Evolutionary conservation across 2,113 vertebrate species (phyloP).

Genomic region (Chaetodon auriga): DNA sequence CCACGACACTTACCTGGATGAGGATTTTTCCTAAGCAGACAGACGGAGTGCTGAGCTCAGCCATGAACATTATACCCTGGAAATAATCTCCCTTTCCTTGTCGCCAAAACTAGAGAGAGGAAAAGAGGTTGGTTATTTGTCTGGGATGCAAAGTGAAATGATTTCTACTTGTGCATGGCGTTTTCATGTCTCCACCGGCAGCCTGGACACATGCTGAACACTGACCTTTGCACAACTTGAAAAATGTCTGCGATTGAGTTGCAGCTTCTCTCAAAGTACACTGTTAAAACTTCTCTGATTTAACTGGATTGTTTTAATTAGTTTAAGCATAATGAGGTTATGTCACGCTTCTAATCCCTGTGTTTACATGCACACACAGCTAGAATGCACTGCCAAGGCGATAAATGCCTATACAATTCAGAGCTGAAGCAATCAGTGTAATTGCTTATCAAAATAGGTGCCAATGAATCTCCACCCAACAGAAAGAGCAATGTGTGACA

Average conservation of each 20-base stretch:
- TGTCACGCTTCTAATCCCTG: neutral
- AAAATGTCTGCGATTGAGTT: neutral
- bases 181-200: neutral
- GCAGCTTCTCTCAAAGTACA: neutral
- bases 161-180: neutral
- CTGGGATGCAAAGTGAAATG: conserved; percentile 1
- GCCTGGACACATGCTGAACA: neutral
- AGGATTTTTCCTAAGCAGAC: conserved; percentile 96
- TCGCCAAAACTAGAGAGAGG: conserved; percentile 87
- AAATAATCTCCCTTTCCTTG: conserved; percentile 94
- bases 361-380: neutral
- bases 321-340: neutral
- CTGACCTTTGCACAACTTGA: neutral
- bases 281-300: neutral
- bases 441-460: neutral
- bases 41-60: conserved; percentile 94
- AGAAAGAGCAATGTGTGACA: conserved; percentile 55
- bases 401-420: neutral
- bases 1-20: conserved; percentile 87
- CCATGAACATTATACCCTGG: conserved; percentile 93
- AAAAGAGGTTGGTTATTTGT: conserved; percentile 10
- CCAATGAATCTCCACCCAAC: neutral
- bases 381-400: neutral
- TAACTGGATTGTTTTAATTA: neutral
- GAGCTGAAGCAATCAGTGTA: neutral